A percentile compares a stretch with the other conserved stretches of the same genome.
These are phyloP conservation scores for Embiotoca jacksoni DNA, from an alignment of 2,113 vertebrate genomes.

Conservation along the genomic window DNA sequence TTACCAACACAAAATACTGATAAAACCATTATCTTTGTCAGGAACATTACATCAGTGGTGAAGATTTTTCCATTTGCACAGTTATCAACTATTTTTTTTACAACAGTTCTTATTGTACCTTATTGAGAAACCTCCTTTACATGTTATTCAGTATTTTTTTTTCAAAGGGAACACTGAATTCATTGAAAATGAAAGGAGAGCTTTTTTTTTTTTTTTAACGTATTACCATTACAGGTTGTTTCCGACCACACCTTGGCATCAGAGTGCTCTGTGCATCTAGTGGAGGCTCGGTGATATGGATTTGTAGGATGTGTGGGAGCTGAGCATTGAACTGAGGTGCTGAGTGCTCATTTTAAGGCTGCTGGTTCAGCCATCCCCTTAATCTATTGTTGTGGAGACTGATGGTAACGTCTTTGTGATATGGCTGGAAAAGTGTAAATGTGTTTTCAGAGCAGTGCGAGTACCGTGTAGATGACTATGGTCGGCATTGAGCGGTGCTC, in stretches of 20 bases:
- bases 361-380: neutral
- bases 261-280: no score
- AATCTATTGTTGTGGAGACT: constrained; percentile 5
- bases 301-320: neutral
- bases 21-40: neutral
- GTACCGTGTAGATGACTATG: neutral
- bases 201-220: no score
- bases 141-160: neutral
- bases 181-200: no score
- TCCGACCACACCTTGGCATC: no score
- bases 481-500: neutral
- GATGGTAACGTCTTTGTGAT: neutral
- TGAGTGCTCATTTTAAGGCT: constrained; percentile 10
- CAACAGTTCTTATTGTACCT: neutral
- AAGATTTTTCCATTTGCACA: neutral
- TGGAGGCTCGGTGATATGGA: neutral
- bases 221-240: no score
- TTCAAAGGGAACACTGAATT: neutral
- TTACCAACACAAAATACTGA: neutral
- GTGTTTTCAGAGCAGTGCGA: neutral
- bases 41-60: neutral
- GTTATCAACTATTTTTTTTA: neutral
- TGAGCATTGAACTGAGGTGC: constrained; percentile 1
- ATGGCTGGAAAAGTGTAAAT: neutral
- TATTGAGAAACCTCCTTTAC: neutral